Conservation (phyloP, 2,888 invertebrate species). For the Diarsia mendica region DNA sequence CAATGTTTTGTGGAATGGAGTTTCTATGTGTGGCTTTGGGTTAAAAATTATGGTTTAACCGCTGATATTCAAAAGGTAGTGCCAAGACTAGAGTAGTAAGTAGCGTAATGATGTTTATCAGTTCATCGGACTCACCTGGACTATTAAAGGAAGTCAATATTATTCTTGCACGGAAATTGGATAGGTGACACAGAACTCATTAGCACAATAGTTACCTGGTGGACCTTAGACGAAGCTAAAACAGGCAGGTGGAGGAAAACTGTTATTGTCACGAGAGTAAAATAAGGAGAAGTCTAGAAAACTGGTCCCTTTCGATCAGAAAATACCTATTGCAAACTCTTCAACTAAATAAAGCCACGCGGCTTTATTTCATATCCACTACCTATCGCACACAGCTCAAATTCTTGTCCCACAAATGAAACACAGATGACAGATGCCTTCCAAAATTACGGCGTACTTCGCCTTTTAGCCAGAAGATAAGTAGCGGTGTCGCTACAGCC, state of each 20-base stretch:
- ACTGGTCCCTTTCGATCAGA: neutral
- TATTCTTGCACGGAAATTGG: neutral
- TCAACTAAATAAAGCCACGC: neutral
- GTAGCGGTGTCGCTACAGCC: constrained; percentile 44
- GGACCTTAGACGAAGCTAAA: neutral
- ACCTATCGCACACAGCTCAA: constrained; percentile 11
- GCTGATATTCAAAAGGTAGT: neutral
- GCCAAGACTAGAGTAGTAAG: neutral
- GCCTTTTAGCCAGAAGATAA: constrained; percentile 54
- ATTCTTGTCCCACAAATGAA: constrained; percentile 24
- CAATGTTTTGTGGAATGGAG: neutral
- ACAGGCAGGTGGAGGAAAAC: neutral
- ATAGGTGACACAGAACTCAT: neutral
- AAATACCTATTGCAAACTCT: neutral
- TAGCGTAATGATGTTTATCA: neutral
- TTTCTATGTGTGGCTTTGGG: neutral
- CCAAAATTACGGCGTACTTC: constrained; percentile 46
- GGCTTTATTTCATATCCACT: too few species aligned
- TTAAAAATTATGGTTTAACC: neutral
- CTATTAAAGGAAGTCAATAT: neutral
- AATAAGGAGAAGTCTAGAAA: neutral
- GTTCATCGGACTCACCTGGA: neutral
- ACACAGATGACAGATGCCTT: constrained; percentile 51
- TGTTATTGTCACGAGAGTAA: neutral
- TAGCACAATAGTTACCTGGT: neutral